These are phyloP conservation scores for Hemithea aestivaria DNA, from an alignment of 2,888 invertebrate species.

Conservation along the genomic window DNA sequence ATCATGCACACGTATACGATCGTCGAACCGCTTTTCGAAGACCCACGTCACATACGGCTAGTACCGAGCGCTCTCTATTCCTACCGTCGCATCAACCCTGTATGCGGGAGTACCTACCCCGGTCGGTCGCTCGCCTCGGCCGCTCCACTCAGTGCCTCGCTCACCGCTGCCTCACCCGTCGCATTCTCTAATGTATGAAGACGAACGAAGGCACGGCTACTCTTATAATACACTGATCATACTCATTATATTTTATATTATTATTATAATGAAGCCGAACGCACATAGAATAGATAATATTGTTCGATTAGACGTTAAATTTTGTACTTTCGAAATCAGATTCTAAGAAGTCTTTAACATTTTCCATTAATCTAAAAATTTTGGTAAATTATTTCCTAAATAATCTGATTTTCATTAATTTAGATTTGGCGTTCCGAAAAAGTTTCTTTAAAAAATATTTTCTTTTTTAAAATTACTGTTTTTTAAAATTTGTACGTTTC, in stretches of 20 bases:
- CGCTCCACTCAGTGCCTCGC: no score
- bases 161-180: conserved; percentile 34
- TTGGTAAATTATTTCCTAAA: conserved; percentile 71
- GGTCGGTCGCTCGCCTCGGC: no score
- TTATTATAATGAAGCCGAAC: conserved; percentile 75
- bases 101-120: conserved; percentile 51
- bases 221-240: conserved; percentile 57
- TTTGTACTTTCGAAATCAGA: conserved; percentile 79
- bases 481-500: conserved; percentile 75
- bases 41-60: conserved; percentile 51
- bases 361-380: conserved; percentile 47
- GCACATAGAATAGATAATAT: conserved; percentile 67
- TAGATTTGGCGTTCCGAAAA: conserved; percentile 78
- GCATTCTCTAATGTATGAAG: conserved; percentile 51
- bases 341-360: conserved; percentile 77
- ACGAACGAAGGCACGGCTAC: conserved; percentile 78
- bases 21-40: conserved; percentile 73
- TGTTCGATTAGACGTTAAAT: conserved; percentile 69
- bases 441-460: conserved; percentile 77
- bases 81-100: conserved; percentile 50
- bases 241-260: conserved; percentile 37
- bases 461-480: conserved; percentile 71
- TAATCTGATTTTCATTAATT: conserved; percentile 73
- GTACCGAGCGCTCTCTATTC: conserved; percentile 39
- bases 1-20: conserved; percentile 77